A percentile compares a stretch with the other conserved stretches of the same genome.
These are phyloP conservation scores for Murina feae DNA, from an alignment of 2,113 vertebrate species.

Conservation along the genomic window DNA sequence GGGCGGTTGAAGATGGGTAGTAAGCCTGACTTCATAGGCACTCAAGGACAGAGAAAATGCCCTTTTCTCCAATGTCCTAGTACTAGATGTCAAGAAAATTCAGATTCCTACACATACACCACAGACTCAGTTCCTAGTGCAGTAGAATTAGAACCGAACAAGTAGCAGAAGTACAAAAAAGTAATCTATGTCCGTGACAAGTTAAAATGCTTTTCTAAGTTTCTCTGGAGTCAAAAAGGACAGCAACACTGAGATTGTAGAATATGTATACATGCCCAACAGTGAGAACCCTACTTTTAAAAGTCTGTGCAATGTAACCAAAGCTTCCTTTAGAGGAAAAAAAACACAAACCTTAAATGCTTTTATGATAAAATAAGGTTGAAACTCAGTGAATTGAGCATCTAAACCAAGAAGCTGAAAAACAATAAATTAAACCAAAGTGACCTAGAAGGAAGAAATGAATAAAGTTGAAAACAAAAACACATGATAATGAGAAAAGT, in stretches of 20 bases:
- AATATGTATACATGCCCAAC: background rate
- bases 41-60: background rate
- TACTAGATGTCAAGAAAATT: background rate
- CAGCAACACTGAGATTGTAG: background rate
- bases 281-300: background rate
- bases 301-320: background rate
- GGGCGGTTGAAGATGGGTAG: background rate
- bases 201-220: background rate
- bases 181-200: background rate
- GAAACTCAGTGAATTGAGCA: background rate
- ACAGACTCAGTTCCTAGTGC: background rate
- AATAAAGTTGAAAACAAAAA: slow-evolving; percentile 21
- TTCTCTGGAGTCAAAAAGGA: background rate
- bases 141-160: background rate
- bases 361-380: background rate
- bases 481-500: background rate
- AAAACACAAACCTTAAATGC: background rate
- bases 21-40: background rate
- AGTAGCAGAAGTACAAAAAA: background rate
- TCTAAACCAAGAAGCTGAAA: background rate
- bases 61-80: background rate
- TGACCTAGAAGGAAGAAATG: background rate
- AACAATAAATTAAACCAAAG: background rate
- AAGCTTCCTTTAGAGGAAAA: background rate
- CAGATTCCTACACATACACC: background rate